Evolutionary conservation across 2,888 invertebrate species (phyloP), one percentile per base, ranked within the genome.

Genomic region (Acholoe squamosa): DNA sequence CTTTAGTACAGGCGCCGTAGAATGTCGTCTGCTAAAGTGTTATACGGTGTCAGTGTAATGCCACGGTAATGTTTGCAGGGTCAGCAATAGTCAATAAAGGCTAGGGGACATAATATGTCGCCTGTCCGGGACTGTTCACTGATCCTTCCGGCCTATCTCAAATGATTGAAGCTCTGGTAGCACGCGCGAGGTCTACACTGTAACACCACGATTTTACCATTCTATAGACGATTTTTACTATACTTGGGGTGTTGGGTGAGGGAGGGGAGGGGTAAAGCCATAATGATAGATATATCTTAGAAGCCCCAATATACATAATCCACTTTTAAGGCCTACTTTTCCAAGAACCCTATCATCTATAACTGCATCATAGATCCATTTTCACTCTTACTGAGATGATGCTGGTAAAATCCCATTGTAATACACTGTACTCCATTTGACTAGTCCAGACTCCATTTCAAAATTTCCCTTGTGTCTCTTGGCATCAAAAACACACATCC

Each of bases 21-120:
- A 61, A 61, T 61, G 61, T n/a, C 61, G 61, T 61, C 61, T 61
- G 61, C n/a, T 61, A 61, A 54, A 61, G 61, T 61, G 61, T 61
- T 19, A 61, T 3, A 7, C 19, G n/a, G 22, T 61, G 61, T 61
- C 61, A 61, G 19, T 61, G 61, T 14, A 3, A 7, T 19, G n/a
- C 12, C 61, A 19, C 7, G 12, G 22, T n/a, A n/a, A n/a, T 61
- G n/a, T 7, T 19, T n/a, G 61, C 1, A n/a, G 61, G 1, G n/a
- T 61, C 61, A 19, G 61, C 19, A 3, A 19, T 3, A n/a, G 61
- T 61, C 61, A 61, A 61, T 61, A 61, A 54, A 19, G 61, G 22
- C 22, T 19, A 61, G n/a, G 61, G 5, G 61, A 61, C 61, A 19
- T 61, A n/a, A n/a, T n/a, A 61, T n/a, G 61, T n/a, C 61, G 22